Evolutionary conservation across 2,113 vertebrate species (phyloP), one percentile per base, ranked within the genome.

Genomic region (Neogale vison): DNA sequence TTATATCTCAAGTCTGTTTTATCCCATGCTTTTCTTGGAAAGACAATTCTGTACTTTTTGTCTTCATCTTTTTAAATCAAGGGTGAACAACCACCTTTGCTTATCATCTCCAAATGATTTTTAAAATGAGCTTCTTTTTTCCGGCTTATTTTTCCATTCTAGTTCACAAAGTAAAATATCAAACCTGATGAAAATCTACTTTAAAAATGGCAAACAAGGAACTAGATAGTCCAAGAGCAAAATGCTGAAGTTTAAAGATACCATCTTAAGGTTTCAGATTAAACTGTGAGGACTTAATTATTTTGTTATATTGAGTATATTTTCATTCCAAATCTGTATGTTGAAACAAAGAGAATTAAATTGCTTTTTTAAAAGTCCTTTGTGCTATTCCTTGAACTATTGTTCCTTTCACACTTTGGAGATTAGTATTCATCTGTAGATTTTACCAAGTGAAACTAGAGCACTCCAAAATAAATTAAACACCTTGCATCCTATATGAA

Each of bases 401-500:
- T 95, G 36, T 59, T 61, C 20, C 17, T 93, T 95, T 80, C 12
- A 59, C 63, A 96, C 45, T 79, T 87, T 59, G 23, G 31, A 96
- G 29, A 91, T 96, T 57, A 65, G 36, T 71, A 81, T 80, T 69
- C 26, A 57, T 84, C 23, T 93, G 45, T 86, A 36, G 72, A 93
- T 88, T 93, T 96, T 67, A 93, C 45, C 11, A 93, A 39, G 13
- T 69, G 77, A 97, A 96, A 79, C 9, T 31, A 84, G 63, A 80
- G 15, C 88, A 79, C 76, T 90, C 80, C 83, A 83, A 96, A 92
- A 89, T 84, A 90, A 95, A 93, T 90, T 91, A 94, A 91, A 96
- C 63, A 77, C 63, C 23, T 94, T 85, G 65, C 23, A 61, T 89
- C 84, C 47, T 59, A 55, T 82, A 90, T 81, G 57, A 82, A 74